Conservation (phyloP, 1,140 invertebrate genomes). For the Cherax quadricarinatus region DNA sequence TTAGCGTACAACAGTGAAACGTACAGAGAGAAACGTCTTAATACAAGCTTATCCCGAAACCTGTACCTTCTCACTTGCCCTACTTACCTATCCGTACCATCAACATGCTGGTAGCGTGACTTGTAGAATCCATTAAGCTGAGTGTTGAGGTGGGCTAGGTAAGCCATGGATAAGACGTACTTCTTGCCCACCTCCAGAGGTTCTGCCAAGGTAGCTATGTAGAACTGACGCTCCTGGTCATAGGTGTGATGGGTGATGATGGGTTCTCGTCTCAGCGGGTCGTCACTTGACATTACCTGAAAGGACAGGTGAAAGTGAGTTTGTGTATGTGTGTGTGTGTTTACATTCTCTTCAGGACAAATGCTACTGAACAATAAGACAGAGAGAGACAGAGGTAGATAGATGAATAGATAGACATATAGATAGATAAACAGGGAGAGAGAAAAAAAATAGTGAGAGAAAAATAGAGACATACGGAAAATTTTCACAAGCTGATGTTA, state of each 20-base stretch:
- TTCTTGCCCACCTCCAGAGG: slow-evolving; percentile 81
- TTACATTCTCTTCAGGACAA: too few relatives aligned
- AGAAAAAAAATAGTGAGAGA: not conserved
- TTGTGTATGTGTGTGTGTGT: too few relatives aligned
- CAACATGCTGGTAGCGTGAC: slow-evolving; percentile 47
- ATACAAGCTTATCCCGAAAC: too few relatives aligned
- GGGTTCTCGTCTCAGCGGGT: not conserved
- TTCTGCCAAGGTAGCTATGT: slow-evolving; percentile 82
- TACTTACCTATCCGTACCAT: slow-evolving; percentile 33
- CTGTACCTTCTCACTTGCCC: too few relatives aligned
- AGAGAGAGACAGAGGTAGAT: not conserved
- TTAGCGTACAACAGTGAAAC: too few relatives aligned
- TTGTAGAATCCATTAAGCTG: slow-evolving; percentile 72
- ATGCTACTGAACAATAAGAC: too few relatives aligned
- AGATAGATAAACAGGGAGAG: not conserved
- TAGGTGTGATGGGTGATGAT: slow-evolving; percentile 67
- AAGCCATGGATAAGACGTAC: slow-evolving; percentile 81
- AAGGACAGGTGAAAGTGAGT: not conserved
- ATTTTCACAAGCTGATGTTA: too few relatives aligned
- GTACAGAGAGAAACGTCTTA: too few relatives aligned
- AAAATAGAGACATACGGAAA: too few relatives aligned
- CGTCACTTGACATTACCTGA: not conserved
- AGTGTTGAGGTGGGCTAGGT: slow-evolving; percentile 65
- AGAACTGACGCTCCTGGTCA: slow-evolving; percentile 85
- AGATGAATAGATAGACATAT: not conserved